A percentile compares a stretch with the other conserved stretches of the same genome.
These are phyloP conservation scores for Darevskia nairensis DNA, from an alignment of 2,797 vertebrate species.

Conservation along the genomic window DNA sequence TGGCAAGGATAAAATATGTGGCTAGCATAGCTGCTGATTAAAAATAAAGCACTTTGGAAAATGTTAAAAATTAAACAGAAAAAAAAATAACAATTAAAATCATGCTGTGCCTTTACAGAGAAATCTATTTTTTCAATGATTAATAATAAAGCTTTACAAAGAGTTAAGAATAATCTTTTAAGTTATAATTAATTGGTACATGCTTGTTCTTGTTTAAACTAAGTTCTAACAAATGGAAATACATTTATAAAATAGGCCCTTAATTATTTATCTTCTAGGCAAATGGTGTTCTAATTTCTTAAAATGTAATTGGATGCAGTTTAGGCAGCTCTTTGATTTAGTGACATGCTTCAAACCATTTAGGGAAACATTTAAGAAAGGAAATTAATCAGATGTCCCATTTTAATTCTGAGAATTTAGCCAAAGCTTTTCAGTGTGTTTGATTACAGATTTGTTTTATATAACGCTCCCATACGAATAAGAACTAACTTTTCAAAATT, in stretches of 20 bases:
- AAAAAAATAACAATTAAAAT: constrained; percentile 70
- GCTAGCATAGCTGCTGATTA: constrained; percentile 48
- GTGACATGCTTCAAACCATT: constrained; percentile 67
- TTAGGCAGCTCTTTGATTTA: constrained; percentile 70
- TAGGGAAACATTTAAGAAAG: constrained; percentile 57
- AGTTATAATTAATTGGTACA: constrained; percentile 72
- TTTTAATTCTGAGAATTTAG: constrained; percentile 59
- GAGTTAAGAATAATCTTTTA: constrained; percentile 69
- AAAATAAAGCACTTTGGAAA: constrained; percentile 69
- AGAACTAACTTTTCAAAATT: background rate
- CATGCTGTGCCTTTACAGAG: constrained; percentile 48
- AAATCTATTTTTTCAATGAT: constrained; percentile 55
- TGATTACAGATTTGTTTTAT: constrained; percentile 3
- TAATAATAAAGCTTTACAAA: constrained; percentile 65
- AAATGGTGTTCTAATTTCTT: constrained; percentile 75
- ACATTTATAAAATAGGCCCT: constrained; percentile 64
- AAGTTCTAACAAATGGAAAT: constrained; percentile 67
- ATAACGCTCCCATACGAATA: background rate
- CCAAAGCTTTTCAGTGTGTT: constrained; percentile 38
- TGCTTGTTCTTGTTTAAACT: constrained; percentile 71
- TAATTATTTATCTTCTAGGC: constrained; percentile 76
- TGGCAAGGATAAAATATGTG: constrained; percentile 58
- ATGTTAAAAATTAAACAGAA: constrained; percentile 66
- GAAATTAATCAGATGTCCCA: constrained; percentile 61
- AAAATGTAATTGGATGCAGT: constrained; percentile 66